Percentiles rank a stretch among this genome's conserved stretches.
Conservation (phyloP, 2,888 invertebrate genomes). For the Hydrotaea diabolus region DNA sequence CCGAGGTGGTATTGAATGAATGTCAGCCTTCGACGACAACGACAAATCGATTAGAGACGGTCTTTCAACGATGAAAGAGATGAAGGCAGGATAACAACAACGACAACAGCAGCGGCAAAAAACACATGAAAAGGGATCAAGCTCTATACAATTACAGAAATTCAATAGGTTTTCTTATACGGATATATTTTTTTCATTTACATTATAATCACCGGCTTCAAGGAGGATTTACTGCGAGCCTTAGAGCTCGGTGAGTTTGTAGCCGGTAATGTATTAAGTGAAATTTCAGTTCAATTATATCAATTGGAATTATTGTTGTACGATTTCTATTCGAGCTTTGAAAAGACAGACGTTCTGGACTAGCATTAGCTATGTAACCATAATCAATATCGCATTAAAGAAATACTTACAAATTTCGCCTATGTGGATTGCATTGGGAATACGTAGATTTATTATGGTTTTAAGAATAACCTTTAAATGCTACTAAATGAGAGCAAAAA, state of each 20-base stretch:
- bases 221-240: not conserved
- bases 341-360: not conserved
- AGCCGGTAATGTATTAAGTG: not conserved
- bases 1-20: not conserved
- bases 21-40: not conserved
- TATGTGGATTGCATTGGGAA: too few relatives aligned
- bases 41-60: constrained; percentile 29
- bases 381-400: not conserved
- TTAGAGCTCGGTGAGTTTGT: too few relatives aligned
- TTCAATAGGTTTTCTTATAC: not conserved
- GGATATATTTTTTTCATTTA: constrained; percentile 1
- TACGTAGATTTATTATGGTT: too few relatives aligned
- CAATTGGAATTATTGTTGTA: constrained; percentile 1
- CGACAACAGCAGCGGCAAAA: not conserved
- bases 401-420: too few relatives aligned
- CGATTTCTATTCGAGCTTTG: too few relatives aligned
- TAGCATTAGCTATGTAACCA: too few relatives aligned
- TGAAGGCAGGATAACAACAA: not conserved
- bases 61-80: constrained; percentile 14
- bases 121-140: constrained; percentile 20
- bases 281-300: constrained; percentile 20
- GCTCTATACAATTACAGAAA: constrained; percentile 11
- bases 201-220: constrained; percentile 7
- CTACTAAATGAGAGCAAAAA: too few relatives aligned
- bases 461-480: too few relatives aligned